Evolutionary conservation across 1,140 invertebrate species (phyloP).

Genomic region (Oedothorax gibbosus): DNA sequence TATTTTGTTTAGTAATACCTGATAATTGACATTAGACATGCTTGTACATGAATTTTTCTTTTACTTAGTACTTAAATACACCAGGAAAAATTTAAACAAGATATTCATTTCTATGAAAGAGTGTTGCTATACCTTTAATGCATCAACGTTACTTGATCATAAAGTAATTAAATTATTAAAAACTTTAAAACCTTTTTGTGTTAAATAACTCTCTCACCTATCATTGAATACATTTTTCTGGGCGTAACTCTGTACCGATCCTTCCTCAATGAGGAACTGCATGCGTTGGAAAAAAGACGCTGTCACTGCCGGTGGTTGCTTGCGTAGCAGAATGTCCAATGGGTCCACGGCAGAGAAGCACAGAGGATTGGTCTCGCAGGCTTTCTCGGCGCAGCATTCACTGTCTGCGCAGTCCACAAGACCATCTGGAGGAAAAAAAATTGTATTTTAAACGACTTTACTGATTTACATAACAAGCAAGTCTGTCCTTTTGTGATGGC

Average conservation of each 20-base stretch:
- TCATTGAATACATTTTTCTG: constrained; percentile 97
- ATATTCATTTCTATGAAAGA: too few relatives aligned
- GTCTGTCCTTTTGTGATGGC: too few relatives aligned
- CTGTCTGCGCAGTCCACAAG: constrained; percentile 97
- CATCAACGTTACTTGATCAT: too few relatives aligned
- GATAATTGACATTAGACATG: too few relatives aligned
- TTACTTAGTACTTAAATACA: too few relatives aligned
- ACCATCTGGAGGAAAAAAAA: constrained; percentile 79
- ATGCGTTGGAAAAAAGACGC: constrained; percentile 98
- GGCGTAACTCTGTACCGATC: constrained; percentile 97
- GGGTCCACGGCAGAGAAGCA: constrained; percentile 95
- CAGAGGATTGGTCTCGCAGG: constrained; percentile 90
- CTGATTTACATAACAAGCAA: too few relatives aligned
- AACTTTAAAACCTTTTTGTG: not conserved
- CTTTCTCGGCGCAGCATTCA: constrained; percentile 80
- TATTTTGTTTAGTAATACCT: too few relatives aligned
- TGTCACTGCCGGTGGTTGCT: constrained; percentile 94
- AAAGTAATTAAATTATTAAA: not conserved
- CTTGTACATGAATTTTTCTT: too few relatives aligned
- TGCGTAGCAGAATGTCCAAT: constrained; percentile 91
- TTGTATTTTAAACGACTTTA: not conserved
- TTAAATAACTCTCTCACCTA: constrained; percentile 80
- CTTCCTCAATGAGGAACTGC: constrained; percentile 98
- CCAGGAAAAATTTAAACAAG: too few relatives aligned
- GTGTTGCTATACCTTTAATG: too few relatives aligned